A percentile compares a stretch with the other conserved stretches of the same genome.
Evolutionary conservation across 2,888 invertebrate genomes (phyloP).

Genomic region (Limnephilus lunatus): DNA sequence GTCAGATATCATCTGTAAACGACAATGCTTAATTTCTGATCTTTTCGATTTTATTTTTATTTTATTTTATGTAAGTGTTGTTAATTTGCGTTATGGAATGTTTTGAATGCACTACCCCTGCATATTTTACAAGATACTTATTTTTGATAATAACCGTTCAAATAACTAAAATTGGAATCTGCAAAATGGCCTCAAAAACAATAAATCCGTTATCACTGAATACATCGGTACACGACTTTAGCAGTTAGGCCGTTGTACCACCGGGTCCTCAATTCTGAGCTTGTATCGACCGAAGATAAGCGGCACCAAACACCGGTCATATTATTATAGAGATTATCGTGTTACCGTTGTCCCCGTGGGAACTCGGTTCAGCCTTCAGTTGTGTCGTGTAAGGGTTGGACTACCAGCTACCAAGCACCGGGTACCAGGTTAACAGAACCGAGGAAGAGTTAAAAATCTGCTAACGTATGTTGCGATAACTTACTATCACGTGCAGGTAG

Average conservation of each 20-base stretch:
- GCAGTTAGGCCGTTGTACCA: background rate
- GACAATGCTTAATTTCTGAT: too few relatives aligned
- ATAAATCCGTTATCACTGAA: background rate
- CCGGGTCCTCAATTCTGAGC: background rate
- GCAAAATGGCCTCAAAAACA: background rate
- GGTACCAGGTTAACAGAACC: background rate
- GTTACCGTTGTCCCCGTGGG: slow-evolving; percentile 31
- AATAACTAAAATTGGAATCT: background rate
- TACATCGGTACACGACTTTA: background rate
- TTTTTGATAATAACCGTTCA: background rate
- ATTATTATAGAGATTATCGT: background rate
- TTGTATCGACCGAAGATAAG: background rate
- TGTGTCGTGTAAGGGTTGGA: background rate
- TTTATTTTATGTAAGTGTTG: too few relatives aligned
- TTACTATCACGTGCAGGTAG: background rate
- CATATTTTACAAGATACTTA: too few relatives aligned
- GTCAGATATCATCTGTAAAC: too few relatives aligned
- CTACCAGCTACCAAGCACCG: background rate
- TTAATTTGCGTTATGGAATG: too few relatives aligned
- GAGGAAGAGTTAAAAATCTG: background rate
- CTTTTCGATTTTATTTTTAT: too few relatives aligned
- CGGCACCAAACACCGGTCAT: background rate
- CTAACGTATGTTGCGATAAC: background rate
- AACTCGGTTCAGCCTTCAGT: background rate
- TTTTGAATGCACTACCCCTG: too few relatives aligned